These are phyloP conservation scores for Oreochromis niloticus DNA, from an alignment of 2,113 vertebrate species.

Conservation along the genomic window DNA sequence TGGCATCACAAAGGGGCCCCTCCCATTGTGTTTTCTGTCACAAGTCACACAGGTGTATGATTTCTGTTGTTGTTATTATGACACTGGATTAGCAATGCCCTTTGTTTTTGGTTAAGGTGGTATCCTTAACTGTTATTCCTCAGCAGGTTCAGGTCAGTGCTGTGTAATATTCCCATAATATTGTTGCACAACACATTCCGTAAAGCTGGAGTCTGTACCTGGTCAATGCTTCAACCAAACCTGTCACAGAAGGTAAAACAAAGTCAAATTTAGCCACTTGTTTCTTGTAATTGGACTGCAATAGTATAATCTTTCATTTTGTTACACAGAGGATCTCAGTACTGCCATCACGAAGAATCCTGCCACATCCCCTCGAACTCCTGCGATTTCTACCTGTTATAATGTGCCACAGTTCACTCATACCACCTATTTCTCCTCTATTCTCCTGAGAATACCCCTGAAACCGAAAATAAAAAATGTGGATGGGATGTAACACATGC, in stretches of 20 bases:
- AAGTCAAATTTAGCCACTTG: background rate
- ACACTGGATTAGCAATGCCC: background rate
- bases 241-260: slow-evolving; percentile 58
- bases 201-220: slow-evolving; percentile 76
- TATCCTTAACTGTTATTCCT: background rate
- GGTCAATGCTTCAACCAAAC: slow-evolving; percentile 72
- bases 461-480: background rate
- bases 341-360: slow-evolving; percentile 23
- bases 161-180: slow-evolving; percentile 36
- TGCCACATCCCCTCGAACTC: background rate
- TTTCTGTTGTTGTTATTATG: background rate
- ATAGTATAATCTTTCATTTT: slow-evolving; percentile 57
- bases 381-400: background rate
- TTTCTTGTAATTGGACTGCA: background rate
- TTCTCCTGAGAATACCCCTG: background rate
- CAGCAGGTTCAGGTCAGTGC: slow-evolving; percentile 26
- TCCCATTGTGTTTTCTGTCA: background rate
- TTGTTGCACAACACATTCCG: background rate
- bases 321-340: slow-evolving; percentile 58
- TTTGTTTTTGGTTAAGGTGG: background rate
- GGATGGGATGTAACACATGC: background rate
- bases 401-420: background rate
- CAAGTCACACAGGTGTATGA: background rate
- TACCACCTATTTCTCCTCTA: background rate
- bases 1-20: background rate